These are phyloP conservation scores for Trichopria drosophilae DNA, from an alignment of 2,888 invertebrate species.

Conservation along the genomic window DNA sequence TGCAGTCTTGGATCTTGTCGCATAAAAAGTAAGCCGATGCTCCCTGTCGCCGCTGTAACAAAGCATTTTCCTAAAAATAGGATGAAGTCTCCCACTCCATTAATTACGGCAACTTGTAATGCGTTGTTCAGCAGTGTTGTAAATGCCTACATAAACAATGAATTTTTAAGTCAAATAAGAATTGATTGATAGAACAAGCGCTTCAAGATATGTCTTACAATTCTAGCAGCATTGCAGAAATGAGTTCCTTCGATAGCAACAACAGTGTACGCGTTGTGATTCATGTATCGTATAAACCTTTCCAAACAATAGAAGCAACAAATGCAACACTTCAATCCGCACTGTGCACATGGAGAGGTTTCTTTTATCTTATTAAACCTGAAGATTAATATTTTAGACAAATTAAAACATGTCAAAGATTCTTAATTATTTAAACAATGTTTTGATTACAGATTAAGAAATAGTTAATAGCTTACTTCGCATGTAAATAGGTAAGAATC, in stretches of 20 bases:
- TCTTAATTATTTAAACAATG: constrained; percentile 10
- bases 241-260: constrained; percentile 89
- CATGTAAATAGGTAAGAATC: constrained; percentile 84
- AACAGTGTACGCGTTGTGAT: constrained; percentile 93
- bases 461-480: constrained; percentile 69
- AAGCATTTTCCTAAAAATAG: constrained; percentile 84
- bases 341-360: constrained; percentile 74
- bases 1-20: constrained; percentile 73
- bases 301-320: constrained; percentile 91
- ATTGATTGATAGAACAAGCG: constrained; percentile 4
- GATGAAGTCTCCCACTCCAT: constrained; percentile 90
- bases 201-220: constrained; percentile 64
- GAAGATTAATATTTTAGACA: too few relatives aligned
- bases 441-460: not conserved
- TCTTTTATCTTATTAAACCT: constrained; percentile 71
- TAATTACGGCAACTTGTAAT: constrained; percentile 86
- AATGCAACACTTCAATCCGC: constrained; percentile 78
- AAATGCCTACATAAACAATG: constrained; percentile 72
- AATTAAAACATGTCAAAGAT: constrained; percentile 5
- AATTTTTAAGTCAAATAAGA: not conserved
- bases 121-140: constrained; percentile 80
- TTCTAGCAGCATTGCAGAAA: constrained; percentile 87
- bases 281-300: constrained; percentile 87
- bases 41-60: constrained; percentile 82
- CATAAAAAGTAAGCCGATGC: constrained; percentile 76